phyloP scores from a whole-genome alignment of 2,113 vertebrate genomes.

The Pterocles orientalis region DNA sequence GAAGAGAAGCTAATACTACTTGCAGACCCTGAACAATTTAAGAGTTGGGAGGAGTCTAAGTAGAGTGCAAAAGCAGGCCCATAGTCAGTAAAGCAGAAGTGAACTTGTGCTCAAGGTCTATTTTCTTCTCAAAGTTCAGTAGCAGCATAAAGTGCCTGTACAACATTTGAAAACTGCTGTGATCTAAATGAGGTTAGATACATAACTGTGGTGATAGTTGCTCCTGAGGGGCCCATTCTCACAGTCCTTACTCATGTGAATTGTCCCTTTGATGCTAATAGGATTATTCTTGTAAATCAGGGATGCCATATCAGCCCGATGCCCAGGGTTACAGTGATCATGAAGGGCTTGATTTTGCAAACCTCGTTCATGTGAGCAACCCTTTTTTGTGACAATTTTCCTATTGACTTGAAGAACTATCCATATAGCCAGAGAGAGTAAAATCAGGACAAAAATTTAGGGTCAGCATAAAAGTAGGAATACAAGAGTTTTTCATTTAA shows the following conservation, averaged over 20 bases:
- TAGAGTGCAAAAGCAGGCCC: neutral
- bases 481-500: slow-evolving; percentile 43
- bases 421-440: neutral
- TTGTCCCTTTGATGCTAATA: slow-evolving; percentile 31
- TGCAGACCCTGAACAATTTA: neutral
- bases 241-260: slow-evolving; percentile 27
- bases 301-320: neutral
- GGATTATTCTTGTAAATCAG: slow-evolving; percentile 49
- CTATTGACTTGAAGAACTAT: slow-evolving; percentile 20
- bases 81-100: neutral
- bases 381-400: neutral
- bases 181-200: slow-evolving; percentile 8
- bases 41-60: neutral
- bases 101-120: slow-evolving; percentile 38
- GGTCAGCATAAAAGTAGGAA: slow-evolving; percentile 45
- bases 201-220: slow-evolving; percentile 35
- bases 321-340: slow-evolving; percentile 16
- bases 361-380: neutral
- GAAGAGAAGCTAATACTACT: neutral
- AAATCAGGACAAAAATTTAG: neutral
- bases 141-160: neutral
- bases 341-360: slow-evolving; percentile 31
- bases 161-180: slow-evolving; percentile 14
- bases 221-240: slow-evolving; percentile 51
- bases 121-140: slow-evolving; percentile 11